These are phyloP conservation scores for Propithecus coquereli DNA, from an alignment of 2,113 vertebrate species.

Conservation along the genomic window DNA sequence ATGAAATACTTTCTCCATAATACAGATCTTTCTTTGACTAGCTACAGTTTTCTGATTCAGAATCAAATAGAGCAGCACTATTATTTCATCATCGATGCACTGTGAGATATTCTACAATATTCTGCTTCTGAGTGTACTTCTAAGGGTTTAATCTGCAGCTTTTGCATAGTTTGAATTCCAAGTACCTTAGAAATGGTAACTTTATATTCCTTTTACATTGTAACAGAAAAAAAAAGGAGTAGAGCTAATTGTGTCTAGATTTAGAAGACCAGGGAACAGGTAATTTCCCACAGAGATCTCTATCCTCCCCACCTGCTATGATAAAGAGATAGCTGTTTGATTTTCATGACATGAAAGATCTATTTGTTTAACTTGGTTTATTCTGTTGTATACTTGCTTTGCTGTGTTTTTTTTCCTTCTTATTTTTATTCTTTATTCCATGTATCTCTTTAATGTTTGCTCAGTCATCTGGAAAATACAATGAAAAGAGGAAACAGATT, in stretches of 20 bases:
- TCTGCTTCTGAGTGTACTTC: background rate
- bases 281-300: background rate
- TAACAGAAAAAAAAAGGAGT: background rate
- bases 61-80: background rate
- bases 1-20: background rate
- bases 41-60: background rate
- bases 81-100: background rate
- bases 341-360: slow-evolving; percentile 33
- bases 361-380: slow-evolving; percentile 46
- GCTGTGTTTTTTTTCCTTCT: background rate
- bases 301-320: background rate
- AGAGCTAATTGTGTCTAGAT: background rate
- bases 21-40: background rate
- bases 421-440: slow-evolving; percentile 6
- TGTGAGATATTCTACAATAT: background rate
- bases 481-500: slow-evolving; percentile 23
- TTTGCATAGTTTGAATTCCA: background rate
- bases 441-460: slow-evolving; percentile 35
- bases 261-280: background rate
- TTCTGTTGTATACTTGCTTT: slow-evolving; percentile 13
- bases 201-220: background rate
- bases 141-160: background rate
- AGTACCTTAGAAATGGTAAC: background rate
- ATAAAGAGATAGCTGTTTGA: slow-evolving; percentile 22
- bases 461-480: slow-evolving; percentile 49